These are phyloP conservation scores for Glaucidium brasilianum DNA, from an alignment of 2,113 vertebrate species.

Conservation along the genomic window DNA sequence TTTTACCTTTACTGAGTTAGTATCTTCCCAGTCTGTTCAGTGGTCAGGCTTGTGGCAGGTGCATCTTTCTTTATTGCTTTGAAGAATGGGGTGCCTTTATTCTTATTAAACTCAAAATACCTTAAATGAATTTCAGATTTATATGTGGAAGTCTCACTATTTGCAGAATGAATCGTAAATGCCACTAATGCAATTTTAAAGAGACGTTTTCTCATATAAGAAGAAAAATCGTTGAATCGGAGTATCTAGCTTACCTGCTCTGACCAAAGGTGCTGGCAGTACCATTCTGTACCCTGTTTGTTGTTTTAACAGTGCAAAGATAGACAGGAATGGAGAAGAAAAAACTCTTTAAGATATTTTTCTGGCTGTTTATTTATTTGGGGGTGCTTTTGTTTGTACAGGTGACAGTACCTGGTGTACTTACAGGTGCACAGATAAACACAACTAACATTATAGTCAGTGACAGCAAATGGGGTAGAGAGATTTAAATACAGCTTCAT, in stretches of 20 bases:
- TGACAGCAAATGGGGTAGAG: not conserved
- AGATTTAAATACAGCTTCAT: not conserved
- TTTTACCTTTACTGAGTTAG: not conserved
- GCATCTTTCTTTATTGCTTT: slow-evolving; percentile 67
- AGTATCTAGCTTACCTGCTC: not conserved
- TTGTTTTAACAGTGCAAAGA: not conserved
- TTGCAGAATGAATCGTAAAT: slow-evolving; percentile 70
- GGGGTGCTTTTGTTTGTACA: not conserved
- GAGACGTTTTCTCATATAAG: not conserved
- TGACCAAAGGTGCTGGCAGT: slow-evolving; percentile 1
- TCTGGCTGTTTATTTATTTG: not conserved
- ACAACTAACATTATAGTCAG: fast-evolving
- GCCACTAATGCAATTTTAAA: slow-evolving; percentile 67
- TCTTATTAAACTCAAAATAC: slow-evolving; percentile 66
- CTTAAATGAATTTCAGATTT: slow-evolving; percentile 70
- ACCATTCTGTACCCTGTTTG: not conserved
- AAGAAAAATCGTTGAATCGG: slow-evolving; percentile 47
- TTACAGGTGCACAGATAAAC: not conserved
- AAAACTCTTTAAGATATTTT: not conserved
- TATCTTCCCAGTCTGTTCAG: not conserved
- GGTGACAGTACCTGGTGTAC: not conserved
- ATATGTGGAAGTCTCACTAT: slow-evolving; percentile 46
- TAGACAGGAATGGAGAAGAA: not conserved
- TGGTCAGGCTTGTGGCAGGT: slow-evolving; percentile 38
- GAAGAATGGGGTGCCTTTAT: slow-evolving; percentile 64